A percentile compares a stretch with the other conserved stretches of the same genome.
Evolutionary conservation across 2,113 vertebrate genomes (phyloP).

Genomic region (Anthoscopus minutus): DNA sequence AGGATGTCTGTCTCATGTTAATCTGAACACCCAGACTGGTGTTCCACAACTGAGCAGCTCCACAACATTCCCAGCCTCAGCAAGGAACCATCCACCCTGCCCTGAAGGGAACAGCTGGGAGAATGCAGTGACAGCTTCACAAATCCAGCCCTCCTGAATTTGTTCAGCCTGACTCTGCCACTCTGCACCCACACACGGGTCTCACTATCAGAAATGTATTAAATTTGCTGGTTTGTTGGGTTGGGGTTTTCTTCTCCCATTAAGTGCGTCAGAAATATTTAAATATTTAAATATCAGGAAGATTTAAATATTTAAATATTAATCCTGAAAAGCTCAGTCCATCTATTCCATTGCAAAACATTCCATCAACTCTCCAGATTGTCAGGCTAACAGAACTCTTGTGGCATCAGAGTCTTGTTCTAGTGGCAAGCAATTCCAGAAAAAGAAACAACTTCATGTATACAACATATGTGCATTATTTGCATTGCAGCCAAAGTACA

Average conservation of each 20-base stretch:
- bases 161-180: background rate
- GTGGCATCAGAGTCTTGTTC: background rate
- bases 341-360: background rate
- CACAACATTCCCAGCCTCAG: too few relatives aligned
- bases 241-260: background rate
- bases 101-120: background rate
- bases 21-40: background rate
- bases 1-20: too few relatives aligned
- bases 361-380: background rate
- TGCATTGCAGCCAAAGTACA: background rate
- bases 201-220: background rate
- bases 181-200: background rate
- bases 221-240: background rate
- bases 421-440: background rate
- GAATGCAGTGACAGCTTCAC: background rate
- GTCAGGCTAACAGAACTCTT: background rate
- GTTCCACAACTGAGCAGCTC: background rate
- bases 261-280: background rate
- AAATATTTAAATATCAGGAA: too few relatives aligned
- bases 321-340: background rate
- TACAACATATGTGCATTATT: background rate
- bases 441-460: background rate
- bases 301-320: background rate
- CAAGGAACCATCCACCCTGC: too few relatives aligned
- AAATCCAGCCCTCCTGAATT: background rate